Base-by-base conservation (phyloP, 2,888 invertebrate species). In the Hesperia comma region DNA sequence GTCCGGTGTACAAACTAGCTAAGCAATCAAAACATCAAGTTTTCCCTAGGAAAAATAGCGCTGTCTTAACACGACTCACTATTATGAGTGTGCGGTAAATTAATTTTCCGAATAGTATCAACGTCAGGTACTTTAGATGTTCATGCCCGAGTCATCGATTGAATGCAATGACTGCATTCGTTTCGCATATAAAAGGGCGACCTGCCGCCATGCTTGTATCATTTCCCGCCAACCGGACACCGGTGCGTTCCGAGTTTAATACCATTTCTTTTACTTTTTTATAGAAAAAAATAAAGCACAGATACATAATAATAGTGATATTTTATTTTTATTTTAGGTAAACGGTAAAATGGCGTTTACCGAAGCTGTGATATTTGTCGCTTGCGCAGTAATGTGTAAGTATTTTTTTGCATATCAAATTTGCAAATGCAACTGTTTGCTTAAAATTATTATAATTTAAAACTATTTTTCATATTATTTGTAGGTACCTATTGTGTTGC, bases 341-440 rank as follows among this genome's bases (percentile, higher is more conserved):
- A 54, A 49, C 61, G 66, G 54, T 17, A 67, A 66, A 60, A 67
- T 61, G 66, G 55, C 49, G 61, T 67, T 40, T 15, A 21, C 17
- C 2, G 53, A 67, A 67, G 46, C 61, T 67, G 46, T 67, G 61
- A 61, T 67, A 33, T 61, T 67, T 14, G 61, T 43, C 37, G 66
- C 66, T 14, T 67, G 66, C 55, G 66, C 66, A 55, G 15, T 61
- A 14, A 67, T 67, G 7, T 55, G 66, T 67, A 61, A 67, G 66
- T 67, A 0, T 17, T 49, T 40, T 55, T 32, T 33, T 49, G n/a
- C 5, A 14, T 56, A 12, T 37, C 3, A 37, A 12, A 8, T 12
- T 33, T 21, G 10, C 1, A 19, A 19, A 19, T 49, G 17, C 46
- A 15, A 2, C 10, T 15, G 43, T n/a, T 6, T 43, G 43, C 43